These are phyloP conservation scores for Anorthoa munda DNA, from an alignment of 2,888 invertebrate genomes.

Conservation along the genomic window DNA sequence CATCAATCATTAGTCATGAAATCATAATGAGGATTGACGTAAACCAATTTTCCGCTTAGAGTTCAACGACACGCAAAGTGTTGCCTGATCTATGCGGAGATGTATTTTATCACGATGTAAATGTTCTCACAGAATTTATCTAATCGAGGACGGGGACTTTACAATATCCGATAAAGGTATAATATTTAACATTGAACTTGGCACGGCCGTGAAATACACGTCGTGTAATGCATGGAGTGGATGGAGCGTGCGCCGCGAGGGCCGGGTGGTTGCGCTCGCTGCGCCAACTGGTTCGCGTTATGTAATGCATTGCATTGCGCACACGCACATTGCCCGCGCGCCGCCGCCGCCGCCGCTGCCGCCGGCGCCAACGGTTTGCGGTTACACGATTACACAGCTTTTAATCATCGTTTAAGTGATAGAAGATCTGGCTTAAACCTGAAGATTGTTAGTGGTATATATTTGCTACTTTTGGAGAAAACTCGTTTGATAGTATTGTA, in stretches of 20 bases:
- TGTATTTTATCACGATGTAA: constrained; percentile 52
- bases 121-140: constrained; percentile 52
- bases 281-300: constrained; percentile 83
- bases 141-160: constrained; percentile 50
- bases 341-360: constrained; percentile 52
- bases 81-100: constrained; percentile 44
- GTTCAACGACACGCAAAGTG: constrained; percentile 67
- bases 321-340: constrained; percentile 60
- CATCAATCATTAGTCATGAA: constrained; percentile 68
- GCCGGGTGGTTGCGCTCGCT: constrained; percentile 67
- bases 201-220: constrained; percentile 73
- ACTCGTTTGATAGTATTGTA: constrained; percentile 36
- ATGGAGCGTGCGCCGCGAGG: constrained; percentile 56
- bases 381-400: constrained; percentile 71
- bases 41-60: constrained; percentile 62
- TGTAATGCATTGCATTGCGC: constrained; percentile 78
- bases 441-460: constrained; percentile 7
- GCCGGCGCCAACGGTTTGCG: constrained; percentile 76
- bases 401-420: constrained; percentile 66
- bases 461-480: constrained; percentile 16
- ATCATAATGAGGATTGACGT: constrained; percentile 67
- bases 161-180: constrained; percentile 59
- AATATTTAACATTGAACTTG: constrained; percentile 73
- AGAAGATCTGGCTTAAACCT: constrained; percentile 36
- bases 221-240: constrained; percentile 66